Conservation (phyloP, 2,797 vertebrate species). For the Numenius phaeopus region DNA sequence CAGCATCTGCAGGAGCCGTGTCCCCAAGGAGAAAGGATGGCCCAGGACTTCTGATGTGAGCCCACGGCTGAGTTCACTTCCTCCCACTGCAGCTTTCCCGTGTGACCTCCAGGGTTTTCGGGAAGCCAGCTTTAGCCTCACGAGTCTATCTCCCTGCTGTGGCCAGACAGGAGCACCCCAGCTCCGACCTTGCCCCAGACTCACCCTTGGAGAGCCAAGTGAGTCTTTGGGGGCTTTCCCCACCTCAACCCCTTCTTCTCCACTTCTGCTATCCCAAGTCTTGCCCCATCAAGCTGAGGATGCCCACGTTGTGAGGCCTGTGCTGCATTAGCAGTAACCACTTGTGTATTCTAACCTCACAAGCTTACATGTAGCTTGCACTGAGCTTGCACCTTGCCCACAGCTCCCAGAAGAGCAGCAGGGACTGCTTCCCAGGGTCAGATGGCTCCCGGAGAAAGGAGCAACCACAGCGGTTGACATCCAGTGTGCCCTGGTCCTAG, state of each 20-base stretch:
- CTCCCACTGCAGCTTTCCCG: background rate
- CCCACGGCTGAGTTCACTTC: background rate
- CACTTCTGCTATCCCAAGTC: too few species aligned
- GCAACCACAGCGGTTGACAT: background rate
- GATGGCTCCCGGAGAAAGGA: background rate
- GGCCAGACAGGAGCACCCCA: background rate
- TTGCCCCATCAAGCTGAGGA: background rate
- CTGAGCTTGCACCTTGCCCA: background rate
- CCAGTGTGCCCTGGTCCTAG: background rate
- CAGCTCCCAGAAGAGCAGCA: background rate
- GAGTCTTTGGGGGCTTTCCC: background rate
- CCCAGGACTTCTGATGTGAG: background rate
- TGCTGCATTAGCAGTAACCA: too few species aligned
- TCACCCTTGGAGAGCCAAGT: background rate
- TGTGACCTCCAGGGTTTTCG: background rate
- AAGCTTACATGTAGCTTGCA: background rate
- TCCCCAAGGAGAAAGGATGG: background rate
- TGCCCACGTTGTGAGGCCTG: background rate
- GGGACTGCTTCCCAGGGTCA: background rate
- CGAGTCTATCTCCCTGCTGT: fast-evolving
- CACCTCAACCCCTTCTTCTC: background rate
- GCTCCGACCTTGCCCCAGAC: background rate
- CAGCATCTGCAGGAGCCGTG: background rate
- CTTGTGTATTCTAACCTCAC: fast-evolving
- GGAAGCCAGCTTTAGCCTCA: background rate